These are phyloP conservation scores for Leptatherina wallacei DNA, from an alignment of 2,797 vertebrate species.

Conservation along the genomic window DNA sequence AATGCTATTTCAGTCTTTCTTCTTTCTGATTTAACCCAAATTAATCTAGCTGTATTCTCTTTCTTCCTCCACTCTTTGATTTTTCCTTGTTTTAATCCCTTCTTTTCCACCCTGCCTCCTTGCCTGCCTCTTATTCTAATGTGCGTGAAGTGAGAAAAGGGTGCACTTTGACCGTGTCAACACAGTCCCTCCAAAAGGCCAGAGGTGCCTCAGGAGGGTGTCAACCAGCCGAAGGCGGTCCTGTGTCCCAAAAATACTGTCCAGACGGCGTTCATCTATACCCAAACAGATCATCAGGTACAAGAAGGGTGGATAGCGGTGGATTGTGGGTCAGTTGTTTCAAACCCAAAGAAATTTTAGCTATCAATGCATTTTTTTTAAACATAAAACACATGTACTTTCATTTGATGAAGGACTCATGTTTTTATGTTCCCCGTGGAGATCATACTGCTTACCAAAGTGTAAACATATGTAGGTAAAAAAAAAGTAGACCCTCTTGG, in stretches of 20 bases:
- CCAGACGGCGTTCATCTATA: slow-evolving; percentile 76
- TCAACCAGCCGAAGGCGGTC: slow-evolving; percentile 84
- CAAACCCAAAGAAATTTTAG: background rate
- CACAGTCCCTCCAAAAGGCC: slow-evolving; percentile 89
- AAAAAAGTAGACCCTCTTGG: too few relatives aligned
- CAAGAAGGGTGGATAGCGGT: slow-evolving; percentile 31
- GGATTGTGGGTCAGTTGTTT: background rate
- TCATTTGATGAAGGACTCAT: too few relatives aligned
- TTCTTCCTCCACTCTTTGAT: slow-evolving; percentile 35
- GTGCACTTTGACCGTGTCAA: slow-evolving; percentile 93
- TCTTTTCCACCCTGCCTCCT: background rate
- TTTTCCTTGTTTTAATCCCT: slow-evolving; percentile 12
- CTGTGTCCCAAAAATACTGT: slow-evolving; percentile 88
- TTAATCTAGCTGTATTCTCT: slow-evolving; percentile 41
- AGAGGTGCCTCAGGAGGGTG: slow-evolving; percentile 83
- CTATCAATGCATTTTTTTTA: background rate
- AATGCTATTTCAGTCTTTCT: slow-evolving; percentile 31
- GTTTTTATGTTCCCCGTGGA: too few relatives aligned
- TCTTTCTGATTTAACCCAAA: slow-evolving; percentile 30
- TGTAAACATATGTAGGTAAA: too few relatives aligned
- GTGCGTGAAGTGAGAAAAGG: slow-evolving; percentile 85
- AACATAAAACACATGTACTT: too few relatives aligned
- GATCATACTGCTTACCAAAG: too few relatives aligned
- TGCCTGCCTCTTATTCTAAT: slow-evolving; percentile 3
- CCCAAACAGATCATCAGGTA: slow-evolving; percentile 93